phyloP scores from a whole-genome alignment of 2,888 invertebrate genomes.

The Agrilus mali region DNA sequence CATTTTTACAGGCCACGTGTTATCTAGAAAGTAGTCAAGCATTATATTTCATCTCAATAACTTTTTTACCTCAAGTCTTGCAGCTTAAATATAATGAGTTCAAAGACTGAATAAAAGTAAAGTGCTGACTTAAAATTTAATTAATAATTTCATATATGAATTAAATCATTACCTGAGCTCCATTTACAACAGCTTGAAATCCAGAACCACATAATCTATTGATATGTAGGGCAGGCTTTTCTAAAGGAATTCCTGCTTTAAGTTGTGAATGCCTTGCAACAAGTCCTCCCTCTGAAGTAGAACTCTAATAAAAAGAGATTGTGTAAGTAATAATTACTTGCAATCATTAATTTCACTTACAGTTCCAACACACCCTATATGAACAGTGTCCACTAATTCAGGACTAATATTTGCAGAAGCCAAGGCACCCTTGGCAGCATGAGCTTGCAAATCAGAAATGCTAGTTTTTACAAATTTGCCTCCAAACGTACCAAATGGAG shows the following conservation, averaged over 20 bases:
- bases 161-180: conserved; percentile 58
- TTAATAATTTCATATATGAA: no score
- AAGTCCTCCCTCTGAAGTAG: conserved; percentile 74
- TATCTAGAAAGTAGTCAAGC: no score
- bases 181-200: conserved; percentile 87
- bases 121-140: no score
- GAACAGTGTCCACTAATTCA: conserved; percentile 75
- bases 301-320: conserved; percentile 37
- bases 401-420: conserved; percentile 69
- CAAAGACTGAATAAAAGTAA: no score
- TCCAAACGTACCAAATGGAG: conserved; percentile 93
- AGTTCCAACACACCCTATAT: conserved; percentile 79
- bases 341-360: conserved; percentile 39
- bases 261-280: conserved; percentile 81
- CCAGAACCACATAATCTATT: conserved; percentile 96
- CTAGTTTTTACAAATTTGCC: conserved; percentile 64
- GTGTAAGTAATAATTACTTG: neutral
- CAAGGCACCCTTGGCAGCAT: conserved; percentile 69
- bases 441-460: conserved; percentile 67
- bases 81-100: no score
- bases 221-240: conserved; percentile 73
- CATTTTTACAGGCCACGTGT: no score
- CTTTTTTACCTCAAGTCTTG: no score
- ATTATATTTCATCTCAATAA: no score
- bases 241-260: conserved; percentile 71